Evolutionary conservation across 2,888 invertebrate genomes (phyloP).

Genomic region (Stenodera caucasica): DNA sequence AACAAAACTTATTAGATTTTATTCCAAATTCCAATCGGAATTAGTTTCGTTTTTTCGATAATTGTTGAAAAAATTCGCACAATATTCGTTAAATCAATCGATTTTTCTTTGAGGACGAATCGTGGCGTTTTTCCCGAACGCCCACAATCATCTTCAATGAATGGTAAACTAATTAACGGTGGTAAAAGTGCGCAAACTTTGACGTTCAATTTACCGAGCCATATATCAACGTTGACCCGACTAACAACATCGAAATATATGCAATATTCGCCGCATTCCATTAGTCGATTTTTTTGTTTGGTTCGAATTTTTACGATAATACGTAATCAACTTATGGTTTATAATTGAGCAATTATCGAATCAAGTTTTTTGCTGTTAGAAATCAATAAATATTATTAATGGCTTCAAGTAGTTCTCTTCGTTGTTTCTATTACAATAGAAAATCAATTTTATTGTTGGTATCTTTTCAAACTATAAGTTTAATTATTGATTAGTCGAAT

Average conservation of each 20-base stretch:
- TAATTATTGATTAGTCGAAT: neutral
- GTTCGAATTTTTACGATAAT: neutral
- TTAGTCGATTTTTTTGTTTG: too few species aligned
- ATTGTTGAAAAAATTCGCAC: slow-evolving; percentile 8
- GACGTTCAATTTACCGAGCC: slow-evolving; percentile 42
- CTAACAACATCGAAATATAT: slow-evolving; percentile 26
- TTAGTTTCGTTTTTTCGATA: slow-evolving; percentile 20
- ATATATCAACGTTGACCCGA: slow-evolving; percentile 37
- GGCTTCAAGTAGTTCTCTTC: too few species aligned
- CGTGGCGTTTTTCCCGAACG: slow-evolving; percentile 34
- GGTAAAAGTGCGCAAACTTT: slow-evolving; percentile 37
- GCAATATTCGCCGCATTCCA: neutral
- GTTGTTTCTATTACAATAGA: too few species aligned
- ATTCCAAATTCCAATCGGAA: slow-evolving; percentile 28
- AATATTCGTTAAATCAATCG: too few species aligned
- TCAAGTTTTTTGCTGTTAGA: too few species aligned
- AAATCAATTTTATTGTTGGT: too few species aligned
- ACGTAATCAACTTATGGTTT: neutral
- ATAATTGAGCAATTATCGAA: neutral
- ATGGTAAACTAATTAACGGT: slow-evolving; percentile 40
- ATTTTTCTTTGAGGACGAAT: neutral
- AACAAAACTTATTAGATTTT: slow-evolving; percentile 29
- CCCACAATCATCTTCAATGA: slow-evolving; percentile 36
- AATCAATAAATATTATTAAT: too few species aligned
- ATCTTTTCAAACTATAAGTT: too few species aligned